Evolutionary conservation across 2,113 vertebrate genomes (phyloP), one percentile per base, ranked within the genome.

Genomic region (Rhea pennata): DNA sequence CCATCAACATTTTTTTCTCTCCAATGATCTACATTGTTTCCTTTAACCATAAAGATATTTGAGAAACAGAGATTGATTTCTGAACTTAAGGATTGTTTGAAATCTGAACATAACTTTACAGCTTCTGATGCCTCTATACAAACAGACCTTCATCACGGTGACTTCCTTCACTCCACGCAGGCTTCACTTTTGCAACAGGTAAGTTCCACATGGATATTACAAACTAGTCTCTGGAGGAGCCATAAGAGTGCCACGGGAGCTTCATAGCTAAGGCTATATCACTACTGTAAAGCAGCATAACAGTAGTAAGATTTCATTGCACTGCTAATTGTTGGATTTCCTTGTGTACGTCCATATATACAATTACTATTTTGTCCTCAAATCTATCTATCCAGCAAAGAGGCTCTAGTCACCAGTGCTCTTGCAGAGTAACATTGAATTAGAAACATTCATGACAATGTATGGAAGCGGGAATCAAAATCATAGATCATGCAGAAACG

Each of bases 381-480:
- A 31, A 88, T 71, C 29, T 64, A 9, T 80, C 87, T 92, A 82
- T 78, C 84, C 53, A 53, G 78, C 13, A 95, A 86, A 92, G 64
- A 87, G 75, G n/a, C 33, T 88, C 42, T 83, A 66, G 80, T 66
- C 48, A 58, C 17, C 5, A 9, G 19, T 76, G 78, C 61, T 82
- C 77, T 85, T 89, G 74, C 29, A 67, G 33, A 66, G n/a, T 82
- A 89, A 89, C 77, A 42, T 62, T 70, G 86, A 81, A 81, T 89
- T 84, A 78, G 40, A 73, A 58, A 65, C 58, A 81, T 94, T 80
- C 12, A 1, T 1, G 6, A 21, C 62, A 22, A 29, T 93, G 54
- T 40, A 62, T 93, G 62, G 58, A 94, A 89, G 1, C 91, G 87
- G 88, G 50, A 93, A 82, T 87, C 91, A 91, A 81, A 93, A 85